A percentile compares a stretch with the other conserved stretches of the same genome.
These are phyloP conservation scores for Calameuta filiformis DNA, from an alignment of 2,888 invertebrate genomes.

Conservation along the genomic window DNA sequence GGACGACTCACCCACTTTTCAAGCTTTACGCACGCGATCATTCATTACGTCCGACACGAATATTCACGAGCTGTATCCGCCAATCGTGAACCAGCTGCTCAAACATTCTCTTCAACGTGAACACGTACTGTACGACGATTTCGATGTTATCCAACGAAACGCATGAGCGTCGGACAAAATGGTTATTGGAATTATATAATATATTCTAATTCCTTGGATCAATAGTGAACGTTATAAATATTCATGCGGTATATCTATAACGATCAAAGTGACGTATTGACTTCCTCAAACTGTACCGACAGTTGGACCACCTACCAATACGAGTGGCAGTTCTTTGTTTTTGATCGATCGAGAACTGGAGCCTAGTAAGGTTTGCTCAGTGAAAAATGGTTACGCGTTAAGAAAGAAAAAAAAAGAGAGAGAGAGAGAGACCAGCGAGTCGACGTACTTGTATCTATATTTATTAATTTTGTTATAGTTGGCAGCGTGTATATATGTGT, in stretches of 20 bases:
- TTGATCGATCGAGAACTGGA: neutral
- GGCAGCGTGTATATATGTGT: too few species aligned
- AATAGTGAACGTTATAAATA: neutral
- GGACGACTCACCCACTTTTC: neutral
- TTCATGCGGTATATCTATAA: neutral
- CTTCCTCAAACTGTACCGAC: neutral
- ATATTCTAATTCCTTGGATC: neutral
- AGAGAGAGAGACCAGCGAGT: neutral
- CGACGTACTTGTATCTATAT: neutral
- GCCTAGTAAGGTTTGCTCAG: neutral
- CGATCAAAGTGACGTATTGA: neutral
- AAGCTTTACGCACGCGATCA: neutral
- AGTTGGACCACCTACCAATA: neutral
- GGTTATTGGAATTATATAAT: neutral
- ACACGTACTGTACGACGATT: neutral
- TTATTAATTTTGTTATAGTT: too few species aligned
- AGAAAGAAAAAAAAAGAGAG: neutral
- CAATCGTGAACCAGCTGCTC: slow-evolving; percentile 4
- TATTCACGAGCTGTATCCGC: neutral
- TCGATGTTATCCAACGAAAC: neutral
- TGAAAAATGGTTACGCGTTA: neutral
- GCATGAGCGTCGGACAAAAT: neutral
- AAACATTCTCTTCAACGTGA: slow-evolving; percentile 27
- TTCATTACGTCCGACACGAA: neutral
- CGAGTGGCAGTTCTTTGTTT: neutral